Percentiles rank a stretch among this genome's conserved stretches.
Evolutionary conservation across 2,888 invertebrate genomes (phyloP).

Genomic region (Spisula subtruncata): DNA sequence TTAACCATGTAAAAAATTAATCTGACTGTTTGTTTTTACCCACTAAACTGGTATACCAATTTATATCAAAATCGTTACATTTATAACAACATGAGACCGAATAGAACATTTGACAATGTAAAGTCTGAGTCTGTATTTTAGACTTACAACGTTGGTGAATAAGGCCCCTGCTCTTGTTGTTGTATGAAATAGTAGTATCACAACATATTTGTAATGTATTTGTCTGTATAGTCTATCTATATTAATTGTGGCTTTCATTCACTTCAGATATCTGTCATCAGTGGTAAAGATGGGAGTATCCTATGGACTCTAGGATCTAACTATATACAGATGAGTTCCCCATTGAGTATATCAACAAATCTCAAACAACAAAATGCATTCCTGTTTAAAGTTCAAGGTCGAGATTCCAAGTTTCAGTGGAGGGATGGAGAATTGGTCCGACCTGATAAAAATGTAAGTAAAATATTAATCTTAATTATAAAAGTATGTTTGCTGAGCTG

Average conservation of each 20-base stretch:
- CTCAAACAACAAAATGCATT: conserved; percentile 79
- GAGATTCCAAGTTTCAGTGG: conserved; percentile 54
- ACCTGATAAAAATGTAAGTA: not conserved
- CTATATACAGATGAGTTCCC: conserved; percentile 80
- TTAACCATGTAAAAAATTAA: no score
- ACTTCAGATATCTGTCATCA: conserved; percentile 80
- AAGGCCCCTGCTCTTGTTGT: no score
- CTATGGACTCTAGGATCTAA: conserved; percentile 78
- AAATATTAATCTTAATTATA: not conserved
- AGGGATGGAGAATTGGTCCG: not conserved
- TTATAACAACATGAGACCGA: no score
- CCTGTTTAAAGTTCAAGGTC: conserved; percentile 78
- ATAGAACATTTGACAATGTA: no score
- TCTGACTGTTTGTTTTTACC: no score
- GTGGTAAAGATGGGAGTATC: conserved; percentile 81
- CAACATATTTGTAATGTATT: no score
- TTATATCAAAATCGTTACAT: no score
- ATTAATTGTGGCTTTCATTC: not conserved
- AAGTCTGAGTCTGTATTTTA: no score
- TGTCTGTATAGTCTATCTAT: no score
- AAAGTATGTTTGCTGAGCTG: not conserved
- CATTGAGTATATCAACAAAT: conserved; percentile 78
- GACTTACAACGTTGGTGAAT: no score
- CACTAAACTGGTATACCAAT: no score
- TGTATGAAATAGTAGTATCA: no score